These are phyloP conservation scores for Drepana arcuata DNA, from an alignment of 1,140 invertebrate species.

Conservation along the genomic window DNA sequence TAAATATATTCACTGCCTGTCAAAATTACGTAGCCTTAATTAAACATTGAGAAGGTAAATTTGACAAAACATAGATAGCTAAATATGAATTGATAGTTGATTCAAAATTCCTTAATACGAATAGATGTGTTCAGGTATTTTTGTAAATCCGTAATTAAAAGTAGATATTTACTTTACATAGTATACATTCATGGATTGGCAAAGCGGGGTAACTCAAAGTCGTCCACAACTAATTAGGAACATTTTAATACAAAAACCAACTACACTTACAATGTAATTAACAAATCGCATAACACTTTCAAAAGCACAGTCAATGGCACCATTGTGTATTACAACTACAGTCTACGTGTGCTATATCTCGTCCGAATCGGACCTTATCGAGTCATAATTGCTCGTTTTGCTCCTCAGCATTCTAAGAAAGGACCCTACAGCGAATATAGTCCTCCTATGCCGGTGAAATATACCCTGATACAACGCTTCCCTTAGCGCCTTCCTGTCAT, in stretches of 20 bases:
- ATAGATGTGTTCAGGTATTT: too few relatives aligned
- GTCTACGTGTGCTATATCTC: slow-evolving; percentile 62
- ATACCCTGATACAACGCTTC: slow-evolving; percentile 87
- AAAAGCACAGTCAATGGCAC: slow-evolving; percentile 60
- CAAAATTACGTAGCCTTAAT: not conserved
- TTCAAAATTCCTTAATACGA: too few relatives aligned
- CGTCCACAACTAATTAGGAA: slow-evolving; percentile 53
- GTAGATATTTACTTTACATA: not conserved
- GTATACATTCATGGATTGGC: slow-evolving; percentile 1
- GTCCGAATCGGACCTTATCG: slow-evolving; percentile 75
- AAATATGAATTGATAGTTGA: too few relatives aligned
- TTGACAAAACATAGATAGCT: not conserved
- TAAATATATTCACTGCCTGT: too few relatives aligned
- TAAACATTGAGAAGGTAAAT: not conserved
- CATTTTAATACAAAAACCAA: slow-evolving; percentile 59
- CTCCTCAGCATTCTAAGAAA: slow-evolving; percentile 85
- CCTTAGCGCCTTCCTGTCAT: slow-evolving; percentile 80
- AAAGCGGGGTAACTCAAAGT: slow-evolving; percentile 31
- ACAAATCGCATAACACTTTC: slow-evolving; percentile 27
- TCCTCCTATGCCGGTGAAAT: slow-evolving; percentile 83
- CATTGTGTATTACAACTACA: slow-evolving; percentile 39
- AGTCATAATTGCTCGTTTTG: slow-evolving; percentile 86
- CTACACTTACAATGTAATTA: slow-evolving; percentile 40
- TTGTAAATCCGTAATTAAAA: not conserved
- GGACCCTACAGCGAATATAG: slow-evolving; percentile 84